Base-by-base conservation (phyloP, 2,113 vertebrate species). In the Rallus limicola region DNA sequence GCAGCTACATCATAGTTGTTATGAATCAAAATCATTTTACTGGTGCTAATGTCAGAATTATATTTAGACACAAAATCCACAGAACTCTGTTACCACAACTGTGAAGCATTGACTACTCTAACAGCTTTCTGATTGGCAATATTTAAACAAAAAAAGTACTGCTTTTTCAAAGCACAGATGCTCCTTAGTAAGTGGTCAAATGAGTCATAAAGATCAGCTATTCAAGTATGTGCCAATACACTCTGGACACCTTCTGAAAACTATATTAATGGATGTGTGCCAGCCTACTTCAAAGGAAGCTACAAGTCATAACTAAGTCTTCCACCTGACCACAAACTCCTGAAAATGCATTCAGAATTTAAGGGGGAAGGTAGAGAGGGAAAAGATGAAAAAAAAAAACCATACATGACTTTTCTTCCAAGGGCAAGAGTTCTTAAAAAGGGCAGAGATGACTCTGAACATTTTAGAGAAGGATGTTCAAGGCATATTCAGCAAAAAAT, bases 21-120 rank as follows among this genome's bases (percentile, higher is more conserved):
- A 93, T 15, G n/a, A 93, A 95, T 55, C 78, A 94, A 97, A 95
- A 46, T 11, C 38, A 64, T 83, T 59, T 79, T 56, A 88, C 50
- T 79, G 83, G 63, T 31, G 50, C 48, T 81, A 82, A 71, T 31
- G 9, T 55, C 68, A 93, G 77, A 92, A 77, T 75, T 82, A 71
- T 44, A 33, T 50, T 94, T 79, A 36, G 70, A 86, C 63, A 95
- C 62, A 42, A 84, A 82, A 62, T 16, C 16, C 29, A 90, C 48
- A 67, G 56, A 88, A 95, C 31, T 74, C 70, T 67, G 59, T 89
- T 87, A 55, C 33, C 46, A 75, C n/a, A 96, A 68, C 79, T 64
- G 5, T 26, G 48, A 97, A 75, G 34, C 75, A 82, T 44, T 90
- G 69, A 74, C 48, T 56, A 88, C 56, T 55, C 69, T 44, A 87